These are phyloP conservation scores for Crambe crambe DNA, from an alignment of 37 sponge, comb jelly and placozoan genomes.

Conservation along the genomic window DNA sequence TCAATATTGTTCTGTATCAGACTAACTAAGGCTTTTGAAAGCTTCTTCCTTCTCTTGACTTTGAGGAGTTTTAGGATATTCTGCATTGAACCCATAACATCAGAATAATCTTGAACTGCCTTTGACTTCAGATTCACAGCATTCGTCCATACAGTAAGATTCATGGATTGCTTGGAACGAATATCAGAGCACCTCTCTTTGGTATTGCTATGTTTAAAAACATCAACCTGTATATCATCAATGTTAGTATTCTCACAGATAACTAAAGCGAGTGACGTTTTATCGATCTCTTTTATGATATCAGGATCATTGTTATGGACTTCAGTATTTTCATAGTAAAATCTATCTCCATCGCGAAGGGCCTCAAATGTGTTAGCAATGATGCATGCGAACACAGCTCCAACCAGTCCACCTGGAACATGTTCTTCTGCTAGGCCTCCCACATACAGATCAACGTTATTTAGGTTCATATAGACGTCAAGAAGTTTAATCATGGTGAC, in stretches of 20 bases:
- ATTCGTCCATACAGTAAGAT: neutral
- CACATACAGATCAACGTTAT: constrained; percentile 75
- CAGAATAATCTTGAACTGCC: too few relatives aligned
- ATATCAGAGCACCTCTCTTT: neutral
- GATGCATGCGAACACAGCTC: constrained; percentile 89
- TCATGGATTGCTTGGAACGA: neutral
- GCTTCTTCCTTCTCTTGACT: too few relatives aligned
- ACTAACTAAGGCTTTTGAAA: too few relatives aligned
- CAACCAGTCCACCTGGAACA: constrained; percentile 71
- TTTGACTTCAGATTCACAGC: too few relatives aligned
- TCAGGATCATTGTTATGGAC: constrained; percentile 51
- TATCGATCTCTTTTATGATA: constrained; percentile 56
- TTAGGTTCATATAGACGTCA: constrained; percentile 52
- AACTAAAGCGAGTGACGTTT: constrained; percentile 62
- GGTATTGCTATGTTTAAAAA: constrained; percentile 15
- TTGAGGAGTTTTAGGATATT: too few relatives aligned
- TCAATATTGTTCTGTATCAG: too few relatives aligned
- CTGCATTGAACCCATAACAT: too few relatives aligned
- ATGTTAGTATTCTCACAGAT: constrained; percentile 86
- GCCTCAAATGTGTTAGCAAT: constrained; percentile 76
- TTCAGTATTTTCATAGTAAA: constrained; percentile 75
- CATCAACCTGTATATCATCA: constrained; percentile 52
- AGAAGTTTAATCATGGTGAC: constrained; percentile 9
- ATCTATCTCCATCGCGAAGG: constrained; percentile 91
- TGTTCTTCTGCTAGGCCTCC: constrained; percentile 79